Conservation (phyloP, 2,113 vertebrate species). For the Neolamprologus falcicula region DNA sequence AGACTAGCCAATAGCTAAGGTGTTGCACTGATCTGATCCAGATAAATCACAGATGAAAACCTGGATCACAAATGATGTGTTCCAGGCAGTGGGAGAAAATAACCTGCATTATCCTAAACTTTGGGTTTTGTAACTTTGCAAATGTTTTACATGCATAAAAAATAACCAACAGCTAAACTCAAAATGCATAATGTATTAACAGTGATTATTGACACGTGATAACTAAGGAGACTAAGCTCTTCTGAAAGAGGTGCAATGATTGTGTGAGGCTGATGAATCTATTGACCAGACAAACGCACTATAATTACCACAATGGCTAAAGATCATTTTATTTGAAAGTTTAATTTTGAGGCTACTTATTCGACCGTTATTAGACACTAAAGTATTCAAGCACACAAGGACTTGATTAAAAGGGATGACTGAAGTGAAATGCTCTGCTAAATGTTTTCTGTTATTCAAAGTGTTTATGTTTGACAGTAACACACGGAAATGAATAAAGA, state of each 20-base stretch:
- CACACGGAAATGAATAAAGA: conserved; percentile 9
- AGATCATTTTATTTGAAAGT: background rate
- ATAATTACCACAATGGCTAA: background rate
- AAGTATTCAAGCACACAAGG: background rate
- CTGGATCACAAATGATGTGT: background rate
- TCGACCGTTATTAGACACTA: background rate
- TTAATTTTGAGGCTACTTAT: background rate
- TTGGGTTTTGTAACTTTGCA: background rate
- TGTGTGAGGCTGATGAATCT: background rate
- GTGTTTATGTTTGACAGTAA: background rate
- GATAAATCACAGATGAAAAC: background rate
- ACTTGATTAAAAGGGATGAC: conserved; percentile 5
- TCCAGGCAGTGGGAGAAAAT: background rate
- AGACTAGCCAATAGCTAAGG: background rate
- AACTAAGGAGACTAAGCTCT: background rate
- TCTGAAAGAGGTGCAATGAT: background rate
- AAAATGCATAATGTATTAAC: background rate
- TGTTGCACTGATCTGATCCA: background rate
- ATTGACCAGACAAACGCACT: background rate
- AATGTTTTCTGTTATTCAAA: background rate
- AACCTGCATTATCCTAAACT: background rate
- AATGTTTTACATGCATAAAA: background rate
- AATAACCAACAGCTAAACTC: background rate
- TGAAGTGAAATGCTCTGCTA: background rate
- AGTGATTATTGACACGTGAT: background rate